Percentiles rank a stretch among this genome's conserved stretches.
phyloP scores from a whole-genome alignment of 2,113 vertebrate species.

The Chauna torquata region DNA sequence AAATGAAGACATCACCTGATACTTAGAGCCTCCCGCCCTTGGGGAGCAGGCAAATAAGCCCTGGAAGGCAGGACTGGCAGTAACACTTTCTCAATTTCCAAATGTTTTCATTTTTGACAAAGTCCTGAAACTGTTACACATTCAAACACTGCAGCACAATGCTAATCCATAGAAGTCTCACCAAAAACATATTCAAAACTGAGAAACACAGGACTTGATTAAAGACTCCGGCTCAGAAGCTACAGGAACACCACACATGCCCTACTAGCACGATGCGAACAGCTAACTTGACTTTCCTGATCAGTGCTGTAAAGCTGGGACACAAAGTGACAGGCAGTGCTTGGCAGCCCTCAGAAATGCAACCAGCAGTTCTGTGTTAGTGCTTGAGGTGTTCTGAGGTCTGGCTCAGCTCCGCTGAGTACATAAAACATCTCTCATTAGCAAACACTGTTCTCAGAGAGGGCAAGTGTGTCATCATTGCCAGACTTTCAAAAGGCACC shows the following conservation, averaged over 20 bases:
- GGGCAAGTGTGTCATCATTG: conserved; percentile 68
- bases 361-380: background rate
- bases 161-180: fast-evolving
- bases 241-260: background rate
- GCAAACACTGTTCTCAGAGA: conserved; percentile 56
- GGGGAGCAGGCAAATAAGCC: background rate
- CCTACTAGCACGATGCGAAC: fast-evolving
- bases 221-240: fast-evolving
- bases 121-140: background rate
- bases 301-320: background rate
- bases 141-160: fast-evolving
- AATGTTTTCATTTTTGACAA: background rate
- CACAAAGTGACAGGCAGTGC: fast-evolving
- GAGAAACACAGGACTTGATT: fast-evolving
- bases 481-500: background rate
- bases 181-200: fast-evolving
- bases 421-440: conserved; percentile 44
- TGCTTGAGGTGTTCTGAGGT: background rate
- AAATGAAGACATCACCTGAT: background rate
- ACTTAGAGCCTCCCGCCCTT: background rate
- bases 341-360: background rate
- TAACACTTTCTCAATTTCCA: background rate
- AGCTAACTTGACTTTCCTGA: fast-evolving
- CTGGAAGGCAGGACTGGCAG: background rate
- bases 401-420: conserved; percentile 67